A percentile compares a stretch with the other conserved stretches of the same genome.
These are phyloP conservation scores for Suricata suricatta DNA, from an alignment of 2,113 vertebrate genomes.

Conservation along the genomic window DNA sequence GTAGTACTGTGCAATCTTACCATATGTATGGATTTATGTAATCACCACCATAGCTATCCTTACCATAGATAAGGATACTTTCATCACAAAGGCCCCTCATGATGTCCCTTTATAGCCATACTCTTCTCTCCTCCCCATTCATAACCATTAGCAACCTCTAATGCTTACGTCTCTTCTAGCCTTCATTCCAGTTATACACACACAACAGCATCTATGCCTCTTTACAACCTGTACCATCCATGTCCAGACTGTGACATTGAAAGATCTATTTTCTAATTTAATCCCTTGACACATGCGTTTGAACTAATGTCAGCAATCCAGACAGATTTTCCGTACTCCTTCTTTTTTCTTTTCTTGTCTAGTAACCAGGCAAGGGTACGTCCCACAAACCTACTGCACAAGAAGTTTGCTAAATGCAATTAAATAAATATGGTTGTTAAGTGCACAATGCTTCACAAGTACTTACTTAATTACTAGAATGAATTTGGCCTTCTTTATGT, in stretches of 20 bases:
- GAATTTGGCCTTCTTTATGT: slow-evolving; percentile 56
- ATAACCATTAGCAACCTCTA: not conserved
- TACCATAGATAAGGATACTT: not conserved
- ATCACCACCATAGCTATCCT: not conserved
- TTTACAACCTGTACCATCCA: slow-evolving; percentile 30
- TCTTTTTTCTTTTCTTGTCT: not conserved
- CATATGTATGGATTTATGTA: not conserved
- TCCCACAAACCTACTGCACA: not conserved
- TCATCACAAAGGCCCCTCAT: not conserved
- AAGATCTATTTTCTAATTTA: slow-evolving; percentile 51
- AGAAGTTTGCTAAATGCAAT: slow-evolving; percentile 51
- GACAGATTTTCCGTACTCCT: slow-evolving; percentile 20
- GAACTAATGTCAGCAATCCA: slow-evolving; percentile 55
- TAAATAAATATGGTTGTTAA: slow-evolving; percentile 55
- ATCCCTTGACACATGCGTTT: slow-evolving; percentile 48
- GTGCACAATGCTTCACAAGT: slow-evolving; percentile 35
- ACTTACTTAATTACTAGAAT: slow-evolving; percentile 63
- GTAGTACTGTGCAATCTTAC: not conserved
- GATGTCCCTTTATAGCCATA: not conserved
- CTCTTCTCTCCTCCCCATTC: not conserved
- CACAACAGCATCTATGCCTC: not conserved
- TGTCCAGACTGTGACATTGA: not conserved
- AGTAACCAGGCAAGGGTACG: slow-evolving; percentile 26
- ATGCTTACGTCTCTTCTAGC: not conserved
- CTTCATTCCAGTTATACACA: not conserved